Evolutionary conservation across 2,888 invertebrate genomes (phyloP).

Genomic region (Cephonodes hylas): DNA sequence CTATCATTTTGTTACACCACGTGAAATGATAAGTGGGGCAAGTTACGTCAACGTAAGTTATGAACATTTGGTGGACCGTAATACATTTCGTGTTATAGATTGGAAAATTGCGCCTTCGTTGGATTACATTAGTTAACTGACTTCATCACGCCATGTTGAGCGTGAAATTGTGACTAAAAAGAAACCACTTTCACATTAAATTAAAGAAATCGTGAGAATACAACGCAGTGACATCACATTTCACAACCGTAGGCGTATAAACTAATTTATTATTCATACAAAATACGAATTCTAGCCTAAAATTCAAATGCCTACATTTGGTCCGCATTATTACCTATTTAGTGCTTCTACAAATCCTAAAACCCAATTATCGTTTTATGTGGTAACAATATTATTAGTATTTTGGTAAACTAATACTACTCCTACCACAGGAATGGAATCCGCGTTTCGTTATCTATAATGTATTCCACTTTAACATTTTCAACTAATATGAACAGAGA

Average conservation of each 20-base stretch:
- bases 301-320: too few relatives aligned
- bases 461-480: too few relatives aligned
- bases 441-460: too few relatives aligned
- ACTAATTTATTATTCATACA: background rate
- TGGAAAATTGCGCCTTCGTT: conserved; percentile 22
- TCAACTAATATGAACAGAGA: too few relatives aligned
- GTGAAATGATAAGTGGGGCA: background rate
- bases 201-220: background rate
- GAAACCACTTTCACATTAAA: conserved; percentile 1
- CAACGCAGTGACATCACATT: background rate
- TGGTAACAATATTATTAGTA: too few relatives aligned
- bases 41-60: background rate
- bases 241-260: background rate
- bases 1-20: too few relatives aligned
- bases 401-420: too few relatives aligned
- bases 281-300: too few relatives aligned
- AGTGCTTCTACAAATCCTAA: too few relatives aligned
- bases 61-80: background rate
- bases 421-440: too few relatives aligned
- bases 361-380: too few relatives aligned
- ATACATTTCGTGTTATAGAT: conserved; percentile 15
- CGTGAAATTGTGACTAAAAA: background rate
- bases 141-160: conserved; percentile 8
- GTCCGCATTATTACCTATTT: too few relatives aligned
- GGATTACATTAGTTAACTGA: conserved; percentile 17